Base-by-base conservation (phyloP, 2,797 vertebrate genomes). In the Hylomyscus alleni region DNA sequence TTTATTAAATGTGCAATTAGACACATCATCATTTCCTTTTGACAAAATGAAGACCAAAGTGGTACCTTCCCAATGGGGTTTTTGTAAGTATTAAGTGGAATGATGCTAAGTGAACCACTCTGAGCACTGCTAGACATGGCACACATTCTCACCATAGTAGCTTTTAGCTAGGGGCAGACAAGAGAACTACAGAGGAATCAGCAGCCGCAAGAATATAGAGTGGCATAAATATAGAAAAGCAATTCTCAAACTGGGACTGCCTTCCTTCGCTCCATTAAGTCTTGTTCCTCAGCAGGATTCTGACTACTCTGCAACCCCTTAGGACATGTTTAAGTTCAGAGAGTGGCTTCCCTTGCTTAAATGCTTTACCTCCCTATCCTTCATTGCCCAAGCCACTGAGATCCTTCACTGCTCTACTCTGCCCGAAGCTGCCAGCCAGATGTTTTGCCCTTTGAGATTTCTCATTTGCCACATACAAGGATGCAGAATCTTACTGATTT, bases 321-420 rank as follows among this genome's bases (percentile, higher is more conserved):
- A 83, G 90, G 95, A 52, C 29, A 91, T 81, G 82, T 58, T 90
- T 65, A 76, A 91, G 81, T 96, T 97, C 89, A 97, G 82, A 90
- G 76, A 94, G 52, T 69, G 1, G 47, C 34, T 58, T 52, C 73
- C n/a, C 29, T 94, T 88, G 40, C 69, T 56, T 58, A 77, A 89
- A 50, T 75, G 62, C 14, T 15, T 29, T 40, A 4, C 15, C 9
- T 69, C 40, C 31, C 20, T 84, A 17, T 44, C 52, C 60, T 62
- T 73, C 37, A 73, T 72, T 52, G 82, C 56, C 29, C 4, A 47
- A 69, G 24, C 44, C 58, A 22, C 58, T 26, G 58, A 69, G 22
- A 82, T 37, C 14, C 56, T 34, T 5, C 5, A 54, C 31, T 95
- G 85, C 24, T 26, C 34, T 58, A 50, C 29, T 81, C 47, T 86